Evolutionary conservation across 2,797 vertebrate genomes (phyloP).

Genomic region (Karalla daura): DNA sequence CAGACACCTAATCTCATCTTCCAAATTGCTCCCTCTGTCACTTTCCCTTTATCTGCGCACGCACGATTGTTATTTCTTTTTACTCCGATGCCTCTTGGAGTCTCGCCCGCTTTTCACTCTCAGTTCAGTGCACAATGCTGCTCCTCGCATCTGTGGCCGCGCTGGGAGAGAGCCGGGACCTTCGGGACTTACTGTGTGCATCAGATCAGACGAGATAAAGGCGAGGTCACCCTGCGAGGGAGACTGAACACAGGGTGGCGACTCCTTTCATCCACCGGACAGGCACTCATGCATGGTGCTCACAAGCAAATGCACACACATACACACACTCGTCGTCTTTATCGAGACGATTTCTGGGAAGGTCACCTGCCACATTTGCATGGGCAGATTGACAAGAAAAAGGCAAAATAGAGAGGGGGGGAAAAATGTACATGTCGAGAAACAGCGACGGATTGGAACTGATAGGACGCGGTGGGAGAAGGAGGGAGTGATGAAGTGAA

Average conservation of each 20-base stretch:
- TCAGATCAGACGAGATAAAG: conserved; percentile 66
- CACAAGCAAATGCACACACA: conserved; percentile 55
- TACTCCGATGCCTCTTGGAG: conserved; percentile 3
- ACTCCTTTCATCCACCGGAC: conserved; percentile 67
- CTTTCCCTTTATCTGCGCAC: not conserved
- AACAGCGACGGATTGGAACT: conserved; percentile 15
- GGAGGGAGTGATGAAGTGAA: conserved; percentile 58
- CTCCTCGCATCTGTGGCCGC: conserved; percentile 25
- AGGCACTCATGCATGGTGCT: conserved; percentile 47
- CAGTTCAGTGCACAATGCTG: conserved; percentile 46
- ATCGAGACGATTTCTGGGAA: conserved; percentile 60
- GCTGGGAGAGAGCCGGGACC: conserved; percentile 28
- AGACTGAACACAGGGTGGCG: conserved; percentile 63
- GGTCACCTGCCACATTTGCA: conserved; percentile 67
- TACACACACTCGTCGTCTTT: conserved; percentile 24
- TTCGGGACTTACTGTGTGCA: conserved; percentile 31
- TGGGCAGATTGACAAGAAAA: conserved; percentile 39
- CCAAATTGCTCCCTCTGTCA: not conserved
- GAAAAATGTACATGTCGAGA: conserved; percentile 26
- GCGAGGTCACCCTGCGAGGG: conserved; percentile 66
- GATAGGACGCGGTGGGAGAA: conserved; percentile 35
- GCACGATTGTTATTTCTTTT: not conserved
- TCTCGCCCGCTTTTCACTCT: conserved; percentile 18
- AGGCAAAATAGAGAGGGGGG: conserved; percentile 22
- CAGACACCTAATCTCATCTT: conserved; percentile 7